Evolutionary conservation across 2,113 vertebrate species (phyloP), one percentile per base, ranked within the genome.

Genomic region (Tor tambroides): DNA sequence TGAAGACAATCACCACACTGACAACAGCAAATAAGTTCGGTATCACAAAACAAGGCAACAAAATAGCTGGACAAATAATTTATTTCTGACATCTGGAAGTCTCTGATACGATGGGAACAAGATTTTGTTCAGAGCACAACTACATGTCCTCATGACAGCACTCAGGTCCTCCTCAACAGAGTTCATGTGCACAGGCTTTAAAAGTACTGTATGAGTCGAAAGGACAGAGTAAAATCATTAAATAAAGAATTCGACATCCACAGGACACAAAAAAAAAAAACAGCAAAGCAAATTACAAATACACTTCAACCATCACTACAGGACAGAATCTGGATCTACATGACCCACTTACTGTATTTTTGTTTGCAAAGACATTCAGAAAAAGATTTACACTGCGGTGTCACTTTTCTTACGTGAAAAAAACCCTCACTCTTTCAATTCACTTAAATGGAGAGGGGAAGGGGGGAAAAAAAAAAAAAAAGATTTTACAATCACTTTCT

Each of bases 21-120:
- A 32, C 15, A 35, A 5, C 26, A 38, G 2, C 6, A 23, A 26
- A 41, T 6, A 69, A 35, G 3, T 71, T 21, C 10, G 30, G 19
- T 1, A 35, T 71, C 30, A 78, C 17, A 32, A 77, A n/a, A 6
- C 6, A 4, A 11, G 26, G 76, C 1, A 23, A 80, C 3, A 0
- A 23, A 63, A 80, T 5, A 86, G 49, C 74, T 88, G 88, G 86
- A 92, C 89, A 93, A 94, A 95, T 94, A 91, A 93, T 94, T 92
- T 92, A 94, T 94, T 93, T 88, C 65, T 82, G 63, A 80, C 86
- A 76, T 90, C 83, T 87, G 84, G 87, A 89, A 84, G 85, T 89
- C 83, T 80, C 71, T 21, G 56, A 88, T 87, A 91, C 81, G 72
- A 90, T 75, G 74, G 67, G 72, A 46, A 32, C 61, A 17, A 8